Evolutionary conservation across 1,140 invertebrate genomes (phyloP).

Genomic region (Zaprionus ornatus): DNA sequence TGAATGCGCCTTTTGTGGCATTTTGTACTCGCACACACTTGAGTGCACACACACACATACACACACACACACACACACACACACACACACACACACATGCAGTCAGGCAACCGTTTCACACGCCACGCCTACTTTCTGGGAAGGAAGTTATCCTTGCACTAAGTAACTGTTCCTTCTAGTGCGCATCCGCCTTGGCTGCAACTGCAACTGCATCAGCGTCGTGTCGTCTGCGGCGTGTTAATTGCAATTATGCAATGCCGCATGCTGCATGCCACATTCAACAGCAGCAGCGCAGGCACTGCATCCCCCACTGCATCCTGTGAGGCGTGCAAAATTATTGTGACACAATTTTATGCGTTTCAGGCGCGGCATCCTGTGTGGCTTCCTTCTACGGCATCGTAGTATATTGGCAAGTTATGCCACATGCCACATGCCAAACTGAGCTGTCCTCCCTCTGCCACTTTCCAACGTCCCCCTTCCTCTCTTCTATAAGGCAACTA

Average conservation of each 20-base stretch:
- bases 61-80: neutral
- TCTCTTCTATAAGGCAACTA: slow-evolving; percentile 51
- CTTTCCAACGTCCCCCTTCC: no score
- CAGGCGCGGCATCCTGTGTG: slow-evolving; percentile 41
- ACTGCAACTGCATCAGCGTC: neutral
- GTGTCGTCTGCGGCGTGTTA: slow-evolving; percentile 52
- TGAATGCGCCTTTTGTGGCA: slow-evolving; percentile 38
- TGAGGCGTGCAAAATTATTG: slow-evolving; percentile 74
- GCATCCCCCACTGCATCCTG: slow-evolving; percentile 71
- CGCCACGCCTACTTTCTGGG: slow-evolving; percentile 8
- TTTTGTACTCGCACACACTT: slow-evolving; percentile 40
- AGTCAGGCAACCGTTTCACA: slow-evolving; percentile 27
- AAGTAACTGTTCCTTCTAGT: slow-evolving; percentile 64
- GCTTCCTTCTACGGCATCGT: slow-evolving; percentile 26
- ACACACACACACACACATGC: neutral
- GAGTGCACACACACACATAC: slow-evolving; percentile 37
- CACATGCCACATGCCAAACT: slow-evolving; percentile 63
- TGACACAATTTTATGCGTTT: slow-evolving; percentile 79
- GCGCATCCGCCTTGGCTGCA: slow-evolving; percentile 10
- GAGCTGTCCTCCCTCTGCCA: neutral
- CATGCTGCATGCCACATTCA: neutral
- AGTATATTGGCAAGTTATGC: slow-evolving; percentile 61
- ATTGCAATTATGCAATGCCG: slow-evolving; percentile 77
- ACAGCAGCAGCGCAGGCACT: slow-evolving; percentile 16
- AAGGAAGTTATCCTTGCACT: slow-evolving; percentile 62